Conservation (phyloP, 2,888 invertebrate genomes). For the Dioctria linearis region DNA sequence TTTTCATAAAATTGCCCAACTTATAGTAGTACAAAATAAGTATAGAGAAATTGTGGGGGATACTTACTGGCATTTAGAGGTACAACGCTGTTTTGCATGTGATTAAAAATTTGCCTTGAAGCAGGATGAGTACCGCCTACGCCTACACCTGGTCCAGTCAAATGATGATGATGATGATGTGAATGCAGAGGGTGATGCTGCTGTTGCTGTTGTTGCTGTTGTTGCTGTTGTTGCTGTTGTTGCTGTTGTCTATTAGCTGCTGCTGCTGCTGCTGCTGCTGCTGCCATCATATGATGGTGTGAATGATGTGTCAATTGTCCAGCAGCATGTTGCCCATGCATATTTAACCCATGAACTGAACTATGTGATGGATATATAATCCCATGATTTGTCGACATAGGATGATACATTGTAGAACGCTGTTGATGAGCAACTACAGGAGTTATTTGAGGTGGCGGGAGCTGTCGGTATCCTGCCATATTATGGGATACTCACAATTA, state of each 20-base stretch:
- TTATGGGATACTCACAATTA: constrained; percentile 53
- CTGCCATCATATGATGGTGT: constrained; percentile 52
- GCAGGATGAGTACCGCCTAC: constrained; percentile 68
- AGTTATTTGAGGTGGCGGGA: constrained; percentile 64
- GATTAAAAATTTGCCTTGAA: constrained; percentile 70
- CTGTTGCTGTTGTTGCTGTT: constrained; percentile 57
- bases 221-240: constrained; percentile 60
- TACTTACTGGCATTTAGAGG: constrained; percentile 72
- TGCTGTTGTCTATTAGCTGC: constrained; percentile 55
- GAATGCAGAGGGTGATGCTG: constrained; percentile 60
- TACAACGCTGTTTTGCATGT: constrained; percentile 69
- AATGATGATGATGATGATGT: constrained; percentile 58
- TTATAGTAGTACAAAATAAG: neutral
- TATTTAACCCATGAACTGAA: constrained; percentile 68
- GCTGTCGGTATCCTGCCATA: constrained; percentile 63
- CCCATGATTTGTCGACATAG: constrained; percentile 68
- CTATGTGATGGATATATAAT: constrained; percentile 71
- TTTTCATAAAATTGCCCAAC: constrained; percentile 19
- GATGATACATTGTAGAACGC: constrained; percentile 67
- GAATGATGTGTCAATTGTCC: constrained; percentile 61
- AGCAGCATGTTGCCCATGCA: constrained; percentile 67
- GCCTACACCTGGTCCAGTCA: constrained; percentile 66
- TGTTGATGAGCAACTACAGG: constrained; percentile 56
- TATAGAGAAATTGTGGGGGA: neutral
- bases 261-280: constrained; percentile 59